These are phyloP conservation scores for Epinephelus malabaricus DNA, from an alignment of 2,797 vertebrate genomes.

Conservation along the genomic window DNA sequence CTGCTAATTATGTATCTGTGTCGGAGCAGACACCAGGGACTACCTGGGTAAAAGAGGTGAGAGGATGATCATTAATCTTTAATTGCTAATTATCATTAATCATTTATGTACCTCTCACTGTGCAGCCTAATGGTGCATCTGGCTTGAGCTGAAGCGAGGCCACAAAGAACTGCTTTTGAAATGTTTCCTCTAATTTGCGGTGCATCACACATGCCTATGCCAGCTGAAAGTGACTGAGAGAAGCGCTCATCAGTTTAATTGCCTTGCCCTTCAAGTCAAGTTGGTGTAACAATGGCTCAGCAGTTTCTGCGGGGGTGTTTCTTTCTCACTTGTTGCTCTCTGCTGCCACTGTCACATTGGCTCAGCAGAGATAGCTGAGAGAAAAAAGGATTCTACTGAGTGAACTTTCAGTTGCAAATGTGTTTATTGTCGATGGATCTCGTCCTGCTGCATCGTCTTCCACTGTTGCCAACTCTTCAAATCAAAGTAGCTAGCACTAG, in stretches of 20 bases:
- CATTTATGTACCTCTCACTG: conserved; percentile 2
- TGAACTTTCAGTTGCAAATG: not conserved
- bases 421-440: not conserved
- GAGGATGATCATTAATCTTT: conserved; percentile 33
- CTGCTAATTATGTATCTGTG: conserved; percentile 43
- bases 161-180: not conserved
- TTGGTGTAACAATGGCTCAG: conserved; percentile 36
- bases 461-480: no score
- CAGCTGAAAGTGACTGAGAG: conserved; percentile 18
- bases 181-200: conserved; percentile 33
- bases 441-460: not conserved
- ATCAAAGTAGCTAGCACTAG: no score
- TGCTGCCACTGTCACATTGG: conserved; percentile 22
- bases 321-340: conserved; percentile 6
- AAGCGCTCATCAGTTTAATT: conserved; percentile 46
- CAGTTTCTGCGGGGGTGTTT: conserved; percentile 15
- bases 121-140: not conserved
- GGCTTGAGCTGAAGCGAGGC: not conserved
- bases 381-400: not conserved
- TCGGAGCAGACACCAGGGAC: conserved; percentile 17
- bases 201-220: not conserved
- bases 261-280: conserved; percentile 43
- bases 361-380: not conserved
- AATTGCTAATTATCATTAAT: conserved; percentile 36
- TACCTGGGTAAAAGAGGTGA: conserved; percentile 5